These are phyloP conservation scores for Amia ocellicauda DNA, from an alignment of 2,113 vertebrate genomes.

Conservation along the genomic window DNA sequence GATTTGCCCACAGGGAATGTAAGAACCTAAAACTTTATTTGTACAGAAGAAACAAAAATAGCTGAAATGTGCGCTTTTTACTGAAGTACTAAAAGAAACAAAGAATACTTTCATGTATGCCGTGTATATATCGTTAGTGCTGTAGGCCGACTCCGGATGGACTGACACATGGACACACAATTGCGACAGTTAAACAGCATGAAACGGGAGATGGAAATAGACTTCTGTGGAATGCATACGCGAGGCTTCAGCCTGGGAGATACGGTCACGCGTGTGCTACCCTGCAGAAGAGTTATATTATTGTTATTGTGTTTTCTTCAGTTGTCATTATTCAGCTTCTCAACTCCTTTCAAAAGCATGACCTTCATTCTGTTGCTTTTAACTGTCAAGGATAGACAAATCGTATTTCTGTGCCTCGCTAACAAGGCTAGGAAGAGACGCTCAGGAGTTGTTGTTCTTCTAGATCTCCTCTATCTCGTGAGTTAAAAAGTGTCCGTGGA, in stretches of 20 bases:
- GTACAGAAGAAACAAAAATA: too few species aligned
- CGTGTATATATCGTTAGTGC: too few species aligned
- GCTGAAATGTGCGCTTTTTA: too few species aligned
- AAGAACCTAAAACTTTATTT: too few species aligned
- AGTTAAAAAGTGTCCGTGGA: slow-evolving; percentile 23
- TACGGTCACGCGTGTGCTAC: too few species aligned
- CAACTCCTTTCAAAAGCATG: neutral
- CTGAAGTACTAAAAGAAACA: too few species aligned
- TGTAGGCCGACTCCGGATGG: too few species aligned
- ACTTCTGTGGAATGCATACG: neutral
- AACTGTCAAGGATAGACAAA: neutral
- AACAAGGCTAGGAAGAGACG: neutral
- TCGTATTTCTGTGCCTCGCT: neutral
- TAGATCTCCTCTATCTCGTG: neutral
- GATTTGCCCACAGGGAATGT: too few species aligned
- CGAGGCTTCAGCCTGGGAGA: too few species aligned
- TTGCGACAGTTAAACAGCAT: neutral
- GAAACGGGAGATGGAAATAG: neutral
- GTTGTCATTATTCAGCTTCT: too few species aligned
- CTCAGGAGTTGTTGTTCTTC: neutral
- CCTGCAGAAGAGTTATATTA: neutral
- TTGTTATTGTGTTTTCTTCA: neutral
- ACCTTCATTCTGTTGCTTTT: neutral
- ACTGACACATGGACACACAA: too few species aligned
- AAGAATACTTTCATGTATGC: too few species aligned